phyloP scores from a whole-genome alignment of 1,140 invertebrate genomes.

The Charaxes varanes region DNA sequence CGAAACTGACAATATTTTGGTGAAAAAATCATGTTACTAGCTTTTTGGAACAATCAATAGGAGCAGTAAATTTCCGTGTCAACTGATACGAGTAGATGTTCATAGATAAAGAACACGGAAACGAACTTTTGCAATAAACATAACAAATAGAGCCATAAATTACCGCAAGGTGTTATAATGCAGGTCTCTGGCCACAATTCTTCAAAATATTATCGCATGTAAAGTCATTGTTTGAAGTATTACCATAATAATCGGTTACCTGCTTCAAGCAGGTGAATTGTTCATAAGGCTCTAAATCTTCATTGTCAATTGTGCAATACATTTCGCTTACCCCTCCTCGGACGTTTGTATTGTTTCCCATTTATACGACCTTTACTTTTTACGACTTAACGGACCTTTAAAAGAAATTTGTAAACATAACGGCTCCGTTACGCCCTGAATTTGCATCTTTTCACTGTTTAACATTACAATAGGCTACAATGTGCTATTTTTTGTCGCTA shows the following conservation, averaged over 20 bases:
- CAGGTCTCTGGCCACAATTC: slow-evolving; percentile 57
- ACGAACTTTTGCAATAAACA: slow-evolving; percentile 61
- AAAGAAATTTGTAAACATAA: slow-evolving; percentile 67
- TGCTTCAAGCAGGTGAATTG: slow-evolving; percentile 58
- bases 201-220: slow-evolving; percentile 56
- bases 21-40: too few relatives aligned
- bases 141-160: slow-evolving; percentile 65
- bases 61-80: slow-evolving; percentile 49
- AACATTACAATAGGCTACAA: slow-evolving; percentile 41
- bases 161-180: slow-evolving; percentile 62
- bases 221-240: slow-evolving; percentile 51
- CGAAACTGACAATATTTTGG: too few relatives aligned
- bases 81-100: slow-evolving; percentile 50
- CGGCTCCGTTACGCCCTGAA: slow-evolving; percentile 33
- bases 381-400: slow-evolving; percentile 52
- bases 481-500: slow-evolving; percentile 28
- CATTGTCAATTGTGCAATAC: slow-evolving; percentile 57
- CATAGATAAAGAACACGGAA: slow-evolving; percentile 67
- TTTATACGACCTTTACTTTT: slow-evolving; percentile 34
- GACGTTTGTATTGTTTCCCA: slow-evolving; percentile 35
- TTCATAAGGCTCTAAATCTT: slow-evolving; percentile 33
- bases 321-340: slow-evolving; percentile 30
- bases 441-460: slow-evolving; percentile 54
- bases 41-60: slow-evolving; percentile 6
- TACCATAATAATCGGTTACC: slow-evolving; percentile 68